phyloP scores from a whole-genome alignment of 2,113 vertebrate species.

The Neomonachus schauinslandi region DNA sequence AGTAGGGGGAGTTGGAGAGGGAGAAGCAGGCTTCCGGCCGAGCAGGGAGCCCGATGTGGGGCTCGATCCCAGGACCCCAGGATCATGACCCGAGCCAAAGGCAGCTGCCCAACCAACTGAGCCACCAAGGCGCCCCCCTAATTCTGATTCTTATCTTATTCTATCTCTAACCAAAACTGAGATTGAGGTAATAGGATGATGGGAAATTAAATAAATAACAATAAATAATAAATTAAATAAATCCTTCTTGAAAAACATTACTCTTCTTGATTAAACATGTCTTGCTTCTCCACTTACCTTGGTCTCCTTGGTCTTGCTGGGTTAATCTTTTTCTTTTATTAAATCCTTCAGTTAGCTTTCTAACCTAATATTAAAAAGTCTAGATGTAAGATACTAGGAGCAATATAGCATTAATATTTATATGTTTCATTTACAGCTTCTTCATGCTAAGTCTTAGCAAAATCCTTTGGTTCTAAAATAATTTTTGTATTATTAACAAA shows the following conservation, averaged over 20 bases:
- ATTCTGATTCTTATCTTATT: constrained; percentile 15
- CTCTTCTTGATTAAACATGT: constrained; percentile 62
- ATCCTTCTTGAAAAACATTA: constrained; percentile 66
- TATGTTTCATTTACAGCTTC: neutral
- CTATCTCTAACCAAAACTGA: neutral
- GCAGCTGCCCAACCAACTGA: neutral
- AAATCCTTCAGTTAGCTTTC: constrained; percentile 63
- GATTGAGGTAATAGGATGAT: constrained; percentile 36
- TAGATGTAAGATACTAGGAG: constrained; percentile 57
- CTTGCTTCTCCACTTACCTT: constrained; percentile 56
- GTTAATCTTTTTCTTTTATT: constrained; percentile 58
- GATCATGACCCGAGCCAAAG: neutral
- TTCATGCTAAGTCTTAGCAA: neutral
- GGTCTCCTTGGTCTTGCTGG: constrained; percentile 6
- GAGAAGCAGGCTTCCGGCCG: no score
- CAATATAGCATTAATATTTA: constrained; percentile 67
- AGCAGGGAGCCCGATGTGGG: no score
- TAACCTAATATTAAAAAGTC: constrained; percentile 27
- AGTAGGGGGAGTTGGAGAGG: no score
- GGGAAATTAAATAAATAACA: constrained; percentile 43
- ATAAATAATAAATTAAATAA: constrained; percentile 51
- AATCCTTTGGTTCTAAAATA: constrained; percentile 47
- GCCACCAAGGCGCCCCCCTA: neutral
- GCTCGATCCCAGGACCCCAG: no score
- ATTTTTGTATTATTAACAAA: neutral